Conservation (phyloP, 2,797 vertebrate genomes). For the Balearica regulorum region DNA sequence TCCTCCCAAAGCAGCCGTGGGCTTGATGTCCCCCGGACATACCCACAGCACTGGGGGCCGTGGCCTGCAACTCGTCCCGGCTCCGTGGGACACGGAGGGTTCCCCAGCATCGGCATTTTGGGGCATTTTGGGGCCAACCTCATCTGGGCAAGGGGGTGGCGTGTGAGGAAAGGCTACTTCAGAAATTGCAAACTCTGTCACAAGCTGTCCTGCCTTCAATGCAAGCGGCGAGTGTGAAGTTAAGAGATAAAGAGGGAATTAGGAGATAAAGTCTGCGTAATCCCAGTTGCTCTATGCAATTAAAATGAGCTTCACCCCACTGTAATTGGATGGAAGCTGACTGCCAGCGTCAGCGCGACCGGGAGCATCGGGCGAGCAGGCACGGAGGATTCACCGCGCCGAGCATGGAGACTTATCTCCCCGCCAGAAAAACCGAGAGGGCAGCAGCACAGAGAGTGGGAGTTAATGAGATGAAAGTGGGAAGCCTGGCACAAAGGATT, state of each 20-base stretch:
- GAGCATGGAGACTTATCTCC: slow-evolving; percentile 45
- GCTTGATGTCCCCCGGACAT: too few relatives aligned
- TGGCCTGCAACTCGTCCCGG: fast-evolving
- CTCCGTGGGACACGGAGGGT: fast-evolving
- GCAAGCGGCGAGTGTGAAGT: slow-evolving; percentile 64
- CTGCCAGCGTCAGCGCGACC: slow-evolving; percentile 44
- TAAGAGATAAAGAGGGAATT: slow-evolving; percentile 73
- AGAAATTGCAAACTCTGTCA: slow-evolving; percentile 21
- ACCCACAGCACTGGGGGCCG: not conserved
- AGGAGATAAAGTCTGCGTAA: slow-evolving; percentile 71
- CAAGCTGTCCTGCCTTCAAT: slow-evolving; percentile 45
- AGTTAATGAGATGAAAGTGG: slow-evolving; percentile 61
- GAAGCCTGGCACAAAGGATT: slow-evolving; percentile 62
- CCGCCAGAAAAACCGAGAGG: slow-evolving; percentile 32
- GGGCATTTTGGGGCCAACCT: not conserved
- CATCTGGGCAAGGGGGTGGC: not conserved
- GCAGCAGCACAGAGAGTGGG: slow-evolving; percentile 26
- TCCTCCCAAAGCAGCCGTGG: not conserved
- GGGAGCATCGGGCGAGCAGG: not conserved
- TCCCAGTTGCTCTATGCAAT: slow-evolving; percentile 70
- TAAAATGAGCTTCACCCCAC: slow-evolving; percentile 70
- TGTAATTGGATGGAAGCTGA: slow-evolving; percentile 67
- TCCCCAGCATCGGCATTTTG: not conserved
- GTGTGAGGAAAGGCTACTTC: not conserved
- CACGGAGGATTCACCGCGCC: not conserved